These are phyloP conservation scores for Alosa alosa DNA, from an alignment of 2,113 vertebrate genomes.

Conservation along the genomic window DNA sequence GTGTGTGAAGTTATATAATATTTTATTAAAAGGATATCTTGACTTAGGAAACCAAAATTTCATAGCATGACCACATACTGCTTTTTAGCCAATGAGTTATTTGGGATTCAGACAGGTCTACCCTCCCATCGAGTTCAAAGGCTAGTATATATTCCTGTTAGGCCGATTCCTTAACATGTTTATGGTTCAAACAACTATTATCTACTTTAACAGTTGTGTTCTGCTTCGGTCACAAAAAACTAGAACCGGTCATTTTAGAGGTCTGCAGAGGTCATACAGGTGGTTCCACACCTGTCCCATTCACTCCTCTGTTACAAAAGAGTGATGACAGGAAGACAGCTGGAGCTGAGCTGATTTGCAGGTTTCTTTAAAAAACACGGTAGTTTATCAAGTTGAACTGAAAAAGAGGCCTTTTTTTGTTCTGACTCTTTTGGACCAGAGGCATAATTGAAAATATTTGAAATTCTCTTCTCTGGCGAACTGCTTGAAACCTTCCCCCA, in stretches of 20 bases:
- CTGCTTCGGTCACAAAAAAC: constrained; percentile 5
- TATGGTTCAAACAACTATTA: constrained; percentile 27
- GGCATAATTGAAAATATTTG: neutral
- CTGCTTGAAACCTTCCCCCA: neutral
- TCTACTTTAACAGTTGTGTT: constrained; percentile 33
- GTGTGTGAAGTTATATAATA: neutral
- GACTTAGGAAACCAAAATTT: neutral
- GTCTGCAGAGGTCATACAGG: constrained; percentile 5
- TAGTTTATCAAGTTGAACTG: neutral
- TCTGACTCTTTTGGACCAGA: neutral
- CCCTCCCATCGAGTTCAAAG: neutral
- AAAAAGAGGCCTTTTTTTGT: neutral
- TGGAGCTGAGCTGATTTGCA: neutral
- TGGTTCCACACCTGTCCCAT: constrained; percentile 18
- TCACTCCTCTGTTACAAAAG: neutral
- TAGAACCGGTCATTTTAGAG: neutral
- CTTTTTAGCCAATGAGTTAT: neutral
- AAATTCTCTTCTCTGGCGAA: neutral
- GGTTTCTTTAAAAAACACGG: neutral
- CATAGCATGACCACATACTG: neutral
- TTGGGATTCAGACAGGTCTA: neutral
- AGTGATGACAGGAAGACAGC: constrained; percentile 29
- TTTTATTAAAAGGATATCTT: neutral
- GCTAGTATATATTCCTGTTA: constrained; percentile 12
- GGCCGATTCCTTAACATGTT: constrained; percentile 11